These are phyloP conservation scores for Eriosoma lanigerum DNA, from an alignment of 1,140 invertebrate species.

Conservation along the genomic window DNA sequence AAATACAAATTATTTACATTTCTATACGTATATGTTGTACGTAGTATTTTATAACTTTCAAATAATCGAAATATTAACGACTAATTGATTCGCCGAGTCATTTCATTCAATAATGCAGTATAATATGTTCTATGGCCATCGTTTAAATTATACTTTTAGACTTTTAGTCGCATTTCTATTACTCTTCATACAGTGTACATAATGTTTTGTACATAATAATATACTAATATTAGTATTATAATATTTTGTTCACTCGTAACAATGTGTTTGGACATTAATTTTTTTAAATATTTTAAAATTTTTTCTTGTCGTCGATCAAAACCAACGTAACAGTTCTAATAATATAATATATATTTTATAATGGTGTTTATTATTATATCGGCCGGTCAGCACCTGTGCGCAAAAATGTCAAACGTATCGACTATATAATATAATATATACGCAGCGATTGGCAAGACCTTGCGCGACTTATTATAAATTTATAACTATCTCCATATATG, in stretches of 20 bases:
- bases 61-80: background rate
- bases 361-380: too few relatives aligned
- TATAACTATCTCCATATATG: constrained; percentile 45
- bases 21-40: background rate
- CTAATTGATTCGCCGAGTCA: background rate
- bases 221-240: too few relatives aligned
- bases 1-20: too few relatives aligned
- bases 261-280: too few relatives aligned
- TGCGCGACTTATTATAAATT: constrained; percentile 17
- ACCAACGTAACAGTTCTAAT: too few relatives aligned
- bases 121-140: background rate
- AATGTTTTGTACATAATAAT: too few relatives aligned
- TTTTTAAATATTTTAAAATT: too few relatives aligned
- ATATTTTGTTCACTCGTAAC: too few relatives aligned
- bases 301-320: too few relatives aligned
- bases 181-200: too few relatives aligned
- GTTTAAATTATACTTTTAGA: background rate
- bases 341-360: too few relatives aligned
- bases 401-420: background rate
- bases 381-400: background rate
- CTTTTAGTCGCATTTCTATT: too few relatives aligned
- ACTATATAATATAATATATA: background rate
- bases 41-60: constrained; percentile 3
- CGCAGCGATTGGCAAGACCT: constrained; percentile 23
- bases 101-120: background rate